A percentile compares a stretch with the other conserved stretches of the same genome.
phyloP scores from a whole-genome alignment of 1,140 invertebrate genomes.

The Eufriesea mexicana region DNA sequence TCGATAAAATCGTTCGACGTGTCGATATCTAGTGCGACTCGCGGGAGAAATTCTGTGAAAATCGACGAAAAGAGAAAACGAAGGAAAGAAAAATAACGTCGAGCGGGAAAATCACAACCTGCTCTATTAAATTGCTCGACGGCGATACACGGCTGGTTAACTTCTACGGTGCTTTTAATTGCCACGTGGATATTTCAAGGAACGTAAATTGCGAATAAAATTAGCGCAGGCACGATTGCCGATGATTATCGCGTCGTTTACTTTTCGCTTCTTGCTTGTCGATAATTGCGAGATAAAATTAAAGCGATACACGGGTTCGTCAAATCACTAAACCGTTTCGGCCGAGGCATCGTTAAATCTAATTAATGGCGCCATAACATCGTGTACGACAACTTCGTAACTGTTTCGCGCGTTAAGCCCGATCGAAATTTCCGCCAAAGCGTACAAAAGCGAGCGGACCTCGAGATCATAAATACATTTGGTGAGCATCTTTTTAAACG shows the following conservation, averaged over 20 bases:
- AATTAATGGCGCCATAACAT: neutral
- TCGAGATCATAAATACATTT: neutral
- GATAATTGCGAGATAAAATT: slow-evolving; percentile 4
- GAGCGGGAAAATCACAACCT: neutral
- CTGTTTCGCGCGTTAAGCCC: neutral
- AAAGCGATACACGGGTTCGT: neutral
- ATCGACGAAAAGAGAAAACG: no score
- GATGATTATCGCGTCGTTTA: slow-evolving; percentile 4
- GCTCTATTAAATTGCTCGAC: neutral
- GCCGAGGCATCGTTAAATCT: neutral
- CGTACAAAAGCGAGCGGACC: neutral
- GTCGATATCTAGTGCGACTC: no score
- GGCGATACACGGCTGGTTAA: neutral
- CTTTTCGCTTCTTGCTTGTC: slow-evolving; percentile 1
- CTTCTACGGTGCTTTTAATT: neutral
- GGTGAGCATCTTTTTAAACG: no score
- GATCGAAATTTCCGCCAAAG: neutral
- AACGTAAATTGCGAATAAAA: slow-evolving; percentile 7
- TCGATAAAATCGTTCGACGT: no score
- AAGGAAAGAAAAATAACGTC: neutral
- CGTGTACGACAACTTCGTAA: neutral
- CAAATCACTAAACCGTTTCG: neutral
- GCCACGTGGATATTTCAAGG: neutral
- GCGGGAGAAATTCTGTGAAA: no score
- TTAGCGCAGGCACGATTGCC: neutral